Evolutionary conservation across 1,140 invertebrate species (phyloP).

Genomic region (Lamellibrachia luymesi): DNA sequence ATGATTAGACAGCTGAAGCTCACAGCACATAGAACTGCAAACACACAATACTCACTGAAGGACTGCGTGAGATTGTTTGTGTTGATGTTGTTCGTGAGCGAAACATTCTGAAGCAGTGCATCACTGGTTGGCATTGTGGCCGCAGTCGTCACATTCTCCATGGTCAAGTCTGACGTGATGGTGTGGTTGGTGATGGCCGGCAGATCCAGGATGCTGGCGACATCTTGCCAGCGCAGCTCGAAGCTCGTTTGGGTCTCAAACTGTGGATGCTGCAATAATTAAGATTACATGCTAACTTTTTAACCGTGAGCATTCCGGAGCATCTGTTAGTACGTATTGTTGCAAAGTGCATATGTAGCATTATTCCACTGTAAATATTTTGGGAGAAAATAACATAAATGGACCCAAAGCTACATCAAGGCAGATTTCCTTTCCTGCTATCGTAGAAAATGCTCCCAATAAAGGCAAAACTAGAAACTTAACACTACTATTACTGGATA

Average conservation of each 20-base stretch:
- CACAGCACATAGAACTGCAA: not conserved
- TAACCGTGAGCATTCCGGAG: not conserved
- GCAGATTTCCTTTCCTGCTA: too few relatives aligned
- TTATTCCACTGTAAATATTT: not conserved
- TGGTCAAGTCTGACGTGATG: not conserved
- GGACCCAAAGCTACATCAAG: too few relatives aligned
- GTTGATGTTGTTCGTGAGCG: not conserved
- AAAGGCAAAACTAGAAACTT: too few relatives aligned
- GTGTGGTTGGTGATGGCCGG: not conserved
- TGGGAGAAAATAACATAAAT: not conserved
- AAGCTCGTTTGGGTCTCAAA: not conserved
- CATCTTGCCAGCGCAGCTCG: conserved; percentile 14
- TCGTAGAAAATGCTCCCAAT: too few relatives aligned
- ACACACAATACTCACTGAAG: not conserved
- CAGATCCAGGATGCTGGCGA: conserved; percentile 2
- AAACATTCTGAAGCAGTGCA: not conserved
- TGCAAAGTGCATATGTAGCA: not conserved
- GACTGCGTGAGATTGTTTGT: not conserved
- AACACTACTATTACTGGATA: too few relatives aligned
- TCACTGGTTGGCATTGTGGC: not conserved
- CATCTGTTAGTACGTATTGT: not conserved
- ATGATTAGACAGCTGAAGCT: too few relatives aligned
- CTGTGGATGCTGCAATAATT: not conserved
- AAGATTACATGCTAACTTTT: not conserved
- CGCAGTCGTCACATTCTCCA: not conserved